Conservation (phyloP, 1,140 invertebrate species). For the Cotesia chilonis region DNA sequence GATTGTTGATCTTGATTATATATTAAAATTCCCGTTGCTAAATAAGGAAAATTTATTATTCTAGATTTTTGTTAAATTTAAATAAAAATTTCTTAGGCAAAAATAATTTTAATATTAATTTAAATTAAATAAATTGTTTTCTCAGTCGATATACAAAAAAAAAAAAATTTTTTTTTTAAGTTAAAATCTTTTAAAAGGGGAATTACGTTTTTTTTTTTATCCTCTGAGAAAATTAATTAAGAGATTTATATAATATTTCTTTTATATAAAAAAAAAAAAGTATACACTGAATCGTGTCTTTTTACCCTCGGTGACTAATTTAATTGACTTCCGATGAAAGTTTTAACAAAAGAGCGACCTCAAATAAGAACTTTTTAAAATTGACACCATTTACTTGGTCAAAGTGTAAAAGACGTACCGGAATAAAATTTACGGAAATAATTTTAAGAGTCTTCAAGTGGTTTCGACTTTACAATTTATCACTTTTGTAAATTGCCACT, state of each 20-base stretch:
- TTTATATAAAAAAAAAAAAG: conserved; percentile 1
- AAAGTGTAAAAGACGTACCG: neutral
- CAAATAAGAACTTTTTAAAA: conserved; percentile 1
- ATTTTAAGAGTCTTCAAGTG: conserved; percentile 7
- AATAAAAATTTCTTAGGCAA: too few species aligned
- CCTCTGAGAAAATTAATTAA: neutral
- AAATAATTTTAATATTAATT: too few species aligned
- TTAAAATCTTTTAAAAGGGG: too few species aligned
- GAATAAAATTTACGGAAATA: conserved; percentile 16
- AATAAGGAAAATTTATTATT: too few species aligned
- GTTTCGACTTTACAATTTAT: conserved; percentile 5
- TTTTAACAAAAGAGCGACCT: conserved; percentile 9
- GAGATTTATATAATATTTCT: neutral
- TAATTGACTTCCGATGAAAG: conserved; percentile 4
- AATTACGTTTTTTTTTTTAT: neutral
- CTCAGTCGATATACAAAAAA: too few species aligned
- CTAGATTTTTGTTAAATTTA: too few species aligned
- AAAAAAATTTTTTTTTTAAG: too few species aligned
- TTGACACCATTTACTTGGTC: neutral
- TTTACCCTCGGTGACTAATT: neutral
- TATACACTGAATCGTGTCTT: neutral
- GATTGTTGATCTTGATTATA: conserved; percentile 12
- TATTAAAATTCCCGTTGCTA: neutral
- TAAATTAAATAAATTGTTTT: too few species aligned
- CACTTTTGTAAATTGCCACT: conserved; percentile 11